Conservation (phyloP, 1,140 invertebrate species). For the Drosophila triauraria region DNA sequence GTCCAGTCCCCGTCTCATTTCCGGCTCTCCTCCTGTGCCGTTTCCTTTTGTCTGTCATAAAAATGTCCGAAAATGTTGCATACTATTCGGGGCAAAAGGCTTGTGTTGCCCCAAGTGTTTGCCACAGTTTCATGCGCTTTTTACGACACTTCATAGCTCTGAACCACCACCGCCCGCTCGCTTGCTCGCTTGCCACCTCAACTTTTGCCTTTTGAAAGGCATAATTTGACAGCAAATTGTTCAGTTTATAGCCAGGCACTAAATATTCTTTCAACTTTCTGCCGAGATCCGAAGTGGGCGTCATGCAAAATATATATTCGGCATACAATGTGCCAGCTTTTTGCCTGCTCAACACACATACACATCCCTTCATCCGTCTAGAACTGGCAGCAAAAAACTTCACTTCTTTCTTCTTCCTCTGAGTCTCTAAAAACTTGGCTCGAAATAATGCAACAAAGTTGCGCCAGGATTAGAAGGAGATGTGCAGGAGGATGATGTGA, state of each 20-base stretch:
- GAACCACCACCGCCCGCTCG: neutral
- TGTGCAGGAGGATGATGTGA: neutral
- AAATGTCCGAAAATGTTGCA: constrained; percentile 72
- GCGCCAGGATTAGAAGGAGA: constrained; percentile 18
- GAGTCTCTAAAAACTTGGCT: constrained; percentile 51
- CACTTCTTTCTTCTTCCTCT: constrained; percentile 9
- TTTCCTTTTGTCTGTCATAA: constrained; percentile 56
- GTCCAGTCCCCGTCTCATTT: constrained; percentile 47
- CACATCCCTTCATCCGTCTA: neutral
- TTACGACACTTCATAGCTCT: constrained; percentile 63
- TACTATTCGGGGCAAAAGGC: constrained; percentile 11
- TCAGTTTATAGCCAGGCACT: constrained; percentile 62
- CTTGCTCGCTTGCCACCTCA: neutral
- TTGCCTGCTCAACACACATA: neutral
- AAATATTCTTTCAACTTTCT: constrained; percentile 60
- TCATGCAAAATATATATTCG: constrained; percentile 58
- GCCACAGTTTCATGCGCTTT: constrained; percentile 67
- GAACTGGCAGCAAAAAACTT: constrained; percentile 18
- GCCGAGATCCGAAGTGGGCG: neutral
- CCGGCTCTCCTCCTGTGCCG: constrained; percentile 12
- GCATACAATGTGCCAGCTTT: constrained; percentile 52
- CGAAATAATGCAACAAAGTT: constrained; percentile 70
- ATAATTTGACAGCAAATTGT: constrained; percentile 78
- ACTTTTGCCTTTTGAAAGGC: constrained; percentile 47
- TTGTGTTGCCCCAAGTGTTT: constrained; percentile 50